Evolutionary conservation across 2,888 invertebrate genomes (phyloP), one percentile per base, ranked within the genome.

Genomic region (Punctoribates punctum): DNA sequence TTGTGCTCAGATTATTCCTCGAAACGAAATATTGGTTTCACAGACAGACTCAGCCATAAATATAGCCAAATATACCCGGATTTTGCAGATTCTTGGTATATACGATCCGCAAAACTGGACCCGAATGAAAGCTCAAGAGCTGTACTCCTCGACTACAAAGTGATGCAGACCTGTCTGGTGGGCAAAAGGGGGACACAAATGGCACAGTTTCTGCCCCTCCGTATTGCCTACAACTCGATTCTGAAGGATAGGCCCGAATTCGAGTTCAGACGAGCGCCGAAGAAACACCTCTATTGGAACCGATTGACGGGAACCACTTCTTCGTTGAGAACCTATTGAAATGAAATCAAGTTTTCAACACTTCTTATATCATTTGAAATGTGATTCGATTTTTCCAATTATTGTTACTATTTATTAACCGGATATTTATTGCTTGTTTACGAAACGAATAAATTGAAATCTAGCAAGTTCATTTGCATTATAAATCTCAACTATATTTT

Each of bases 131-230:
- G 15, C 17, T 27, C 65, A 34, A 27, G 34, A n/a, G 65, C 25
- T 29, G 65, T 65, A 9, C 25, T 65, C 9, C 23, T 65, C 25
- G 65, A 65, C 34, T 65, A 65, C n/a, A 65, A 65, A 29, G 9
- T 65, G 3, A 23, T 65, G 29, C 65, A 65, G 34, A 65, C 65
- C 9, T 65, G 65, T 65, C 65, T 65, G n/a, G 65, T 13, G 13
- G 65, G 27, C 27, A 25, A 29, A 29, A 9, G 65, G 17, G 29
- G 34, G 15, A 65, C 65, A 4, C 29, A 65, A 29, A 65, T 65
- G 65, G 9, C 65, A 11, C 29, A 29, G 25, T 65, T 23, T 17
- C 6, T 65, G 29, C 65, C 65, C 6, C 9, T 65, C 15, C 27
- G 23, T 8, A 29, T 34, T 17, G 29, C n/a, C 3, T 29, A 17